A percentile compares a stretch with the other conserved stretches of the same genome.
Conservation (phyloP, 2,113 vertebrate genomes). For the Chaetodon trifascialis region DNA sequence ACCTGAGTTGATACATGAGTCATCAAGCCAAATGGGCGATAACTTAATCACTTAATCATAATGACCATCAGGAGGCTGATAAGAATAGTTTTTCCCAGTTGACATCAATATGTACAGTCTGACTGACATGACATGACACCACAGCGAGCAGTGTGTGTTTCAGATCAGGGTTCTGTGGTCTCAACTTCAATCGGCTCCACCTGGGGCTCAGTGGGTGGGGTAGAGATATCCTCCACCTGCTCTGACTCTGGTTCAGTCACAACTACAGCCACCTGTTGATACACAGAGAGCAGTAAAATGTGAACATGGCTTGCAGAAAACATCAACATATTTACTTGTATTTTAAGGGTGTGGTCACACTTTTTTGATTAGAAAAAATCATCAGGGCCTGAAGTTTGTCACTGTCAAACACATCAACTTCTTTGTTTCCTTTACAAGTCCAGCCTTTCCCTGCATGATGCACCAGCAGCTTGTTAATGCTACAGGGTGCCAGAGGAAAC, state of each 20-base stretch:
- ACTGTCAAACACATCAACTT: no score
- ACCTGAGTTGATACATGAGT: neutral
- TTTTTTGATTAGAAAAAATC: neutral
- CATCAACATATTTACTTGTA: neutral
- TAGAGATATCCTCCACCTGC: slow-evolving; percentile 72
- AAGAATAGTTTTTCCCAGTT: neutral
- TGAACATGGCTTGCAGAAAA: neutral
- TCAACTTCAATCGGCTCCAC: slow-evolving; percentile 78
- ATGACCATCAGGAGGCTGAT: neutral
- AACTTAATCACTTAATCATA: neutral
- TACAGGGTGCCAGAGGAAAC: neutral
- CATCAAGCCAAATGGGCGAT: neutral
- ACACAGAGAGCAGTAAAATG: neutral
- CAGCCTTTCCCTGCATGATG: no score
- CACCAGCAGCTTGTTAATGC: no score
- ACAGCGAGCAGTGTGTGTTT: neutral
- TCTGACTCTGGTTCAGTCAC: slow-evolving; percentile 76
- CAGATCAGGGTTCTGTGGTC: slow-evolving; percentile 30
- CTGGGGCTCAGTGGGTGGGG: slow-evolving; percentile 83
- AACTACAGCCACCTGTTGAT: slow-evolving; percentile 78
- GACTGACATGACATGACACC: slow-evolving; percentile 29
- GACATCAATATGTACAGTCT: slow-evolving; percentile 1
- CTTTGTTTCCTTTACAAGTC: no score
- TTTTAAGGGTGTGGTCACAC: neutral
- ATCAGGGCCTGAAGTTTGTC: no score